Conservation (phyloP, 2,888 invertebrate genomes). For the Lithodes maja region DNA sequence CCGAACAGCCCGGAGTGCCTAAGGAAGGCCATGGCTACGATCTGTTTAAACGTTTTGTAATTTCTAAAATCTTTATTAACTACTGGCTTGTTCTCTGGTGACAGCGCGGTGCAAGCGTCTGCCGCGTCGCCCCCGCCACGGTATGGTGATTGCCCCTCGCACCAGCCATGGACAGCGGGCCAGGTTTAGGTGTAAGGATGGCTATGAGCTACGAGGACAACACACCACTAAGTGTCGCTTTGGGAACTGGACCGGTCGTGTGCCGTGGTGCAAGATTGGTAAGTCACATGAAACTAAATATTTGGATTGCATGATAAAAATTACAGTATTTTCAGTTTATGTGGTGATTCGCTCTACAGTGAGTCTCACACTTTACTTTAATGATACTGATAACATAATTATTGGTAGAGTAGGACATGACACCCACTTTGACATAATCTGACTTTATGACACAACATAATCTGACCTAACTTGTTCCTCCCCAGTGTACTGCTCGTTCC, state of each 20-base stretch:
- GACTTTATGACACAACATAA: too few species aligned
- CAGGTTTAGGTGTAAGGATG: constrained; percentile 94
- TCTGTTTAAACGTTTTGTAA: too few species aligned
- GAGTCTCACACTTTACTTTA: too few species aligned
- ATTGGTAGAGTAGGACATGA: too few species aligned
- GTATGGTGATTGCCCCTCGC: constrained; percentile 97
- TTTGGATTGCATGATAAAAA: too few species aligned
- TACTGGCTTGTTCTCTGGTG: background rate
- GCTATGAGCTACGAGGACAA: constrained; percentile 86
- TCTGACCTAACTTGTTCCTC: constrained; percentile 30
- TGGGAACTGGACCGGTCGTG: constrained; percentile 95
- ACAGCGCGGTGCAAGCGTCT: constrained; percentile 84
- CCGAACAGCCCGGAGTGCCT: too few species aligned
- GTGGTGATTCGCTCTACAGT: too few species aligned
- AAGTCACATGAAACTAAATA: constrained; percentile 67
- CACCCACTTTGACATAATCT: too few species aligned
- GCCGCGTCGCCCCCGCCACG: constrained; percentile 90
- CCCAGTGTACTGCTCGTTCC: constrained; percentile 91
- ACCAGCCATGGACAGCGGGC: constrained; percentile 97
- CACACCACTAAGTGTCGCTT: constrained; percentile 90
- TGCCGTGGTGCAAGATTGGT: constrained; percentile 84
- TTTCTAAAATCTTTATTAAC: background rate
- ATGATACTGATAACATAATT: too few species aligned
- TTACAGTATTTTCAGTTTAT: too few species aligned
- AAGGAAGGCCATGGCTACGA: too few species aligned